Evolutionary conservation across 92 coral and sea anemone species (phyloP).

Genomic region (Epizoanthus fatuus): DNA sequence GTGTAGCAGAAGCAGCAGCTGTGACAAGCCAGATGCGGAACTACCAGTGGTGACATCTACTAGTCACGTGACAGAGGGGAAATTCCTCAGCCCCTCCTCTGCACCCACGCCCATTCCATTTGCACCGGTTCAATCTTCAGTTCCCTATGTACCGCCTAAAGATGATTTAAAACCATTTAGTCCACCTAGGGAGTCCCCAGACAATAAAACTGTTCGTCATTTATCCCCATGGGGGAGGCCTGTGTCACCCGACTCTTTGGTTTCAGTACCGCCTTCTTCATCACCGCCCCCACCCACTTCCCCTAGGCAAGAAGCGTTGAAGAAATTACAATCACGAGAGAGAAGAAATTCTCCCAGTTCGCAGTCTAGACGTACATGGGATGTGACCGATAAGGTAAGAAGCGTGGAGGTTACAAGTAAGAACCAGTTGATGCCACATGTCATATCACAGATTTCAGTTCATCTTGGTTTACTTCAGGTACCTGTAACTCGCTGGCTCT

Average conservation of each 20-base stretch:
- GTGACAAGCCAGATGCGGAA: constrained; percentile 9
- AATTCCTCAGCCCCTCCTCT: constrained; percentile 2
- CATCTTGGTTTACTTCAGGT: too few species aligned
- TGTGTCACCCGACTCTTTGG: constrained; percentile 79
- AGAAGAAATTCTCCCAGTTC: constrained; percentile 57
- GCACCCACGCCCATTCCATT: constrained; percentile 45
- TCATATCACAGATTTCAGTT: too few species aligned
- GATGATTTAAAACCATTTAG: constrained; percentile 53
- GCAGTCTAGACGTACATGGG: constrained; percentile 88
- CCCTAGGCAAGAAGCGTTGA: constrained; percentile 71
- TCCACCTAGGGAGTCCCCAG: constrained; percentile 63
- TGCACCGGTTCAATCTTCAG: constrained; percentile 28
- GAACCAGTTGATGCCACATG: too few species aligned
- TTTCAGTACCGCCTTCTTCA: constrained; percentile 68
- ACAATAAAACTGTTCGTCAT: background rate
- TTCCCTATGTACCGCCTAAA: constrained; percentile 25
- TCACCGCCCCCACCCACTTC: constrained; percentile 93
- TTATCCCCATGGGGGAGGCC: constrained; percentile 64
- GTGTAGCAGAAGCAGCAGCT: background rate
- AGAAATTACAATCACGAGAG: constrained; percentile 59
- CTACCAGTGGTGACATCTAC: constrained; percentile 23
- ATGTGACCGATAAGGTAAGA: constrained; percentile 88
- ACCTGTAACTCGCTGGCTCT: too few species aligned
- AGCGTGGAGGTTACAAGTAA: too few species aligned
- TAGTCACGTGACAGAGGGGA: constrained; percentile 3